A percentile compares a stretch with the other conserved stretches of the same genome.
Conservation (phyloP, 2,888 invertebrate genomes). For the Dicyrtomina minuta region DNA sequence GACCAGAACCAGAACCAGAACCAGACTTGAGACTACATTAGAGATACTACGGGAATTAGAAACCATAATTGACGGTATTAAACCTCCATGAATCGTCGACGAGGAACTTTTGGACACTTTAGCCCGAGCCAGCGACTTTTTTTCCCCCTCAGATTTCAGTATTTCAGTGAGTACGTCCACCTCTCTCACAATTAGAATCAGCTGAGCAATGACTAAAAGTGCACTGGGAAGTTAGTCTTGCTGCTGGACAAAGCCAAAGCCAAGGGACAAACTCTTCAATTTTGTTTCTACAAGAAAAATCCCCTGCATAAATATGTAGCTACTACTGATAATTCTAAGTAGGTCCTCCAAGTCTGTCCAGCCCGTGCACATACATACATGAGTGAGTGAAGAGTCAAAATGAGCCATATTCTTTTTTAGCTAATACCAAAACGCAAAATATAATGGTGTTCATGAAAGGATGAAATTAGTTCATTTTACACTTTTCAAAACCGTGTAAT, state of each 20-base stretch:
- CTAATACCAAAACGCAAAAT: too few species aligned
- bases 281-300: not conserved
- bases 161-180: too few species aligned
- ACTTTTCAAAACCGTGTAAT: too few species aligned
- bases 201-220: constrained; percentile 24
- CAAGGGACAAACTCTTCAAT: constrained; percentile 15
- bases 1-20: too few species aligned
- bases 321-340: not conserved
- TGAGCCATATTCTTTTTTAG: too few species aligned
- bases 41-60: constrained; percentile 35
- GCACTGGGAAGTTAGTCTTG: not conserved
- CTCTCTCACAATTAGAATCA: too few species aligned
- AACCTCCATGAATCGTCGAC: constrained; percentile 26
- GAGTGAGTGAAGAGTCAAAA: not conserved
- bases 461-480: too few species aligned
- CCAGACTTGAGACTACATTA: constrained; percentile 26
- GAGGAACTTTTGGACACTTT: constrained; percentile 5
- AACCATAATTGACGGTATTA: constrained; percentile 33
- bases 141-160: too few species aligned
- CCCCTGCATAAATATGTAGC: not conserved
- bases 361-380: not conserved
- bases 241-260: too few species aligned
- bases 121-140: too few species aligned
- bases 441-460: too few species aligned
- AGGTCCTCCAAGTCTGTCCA: not conserved